These are phyloP conservation scores for Trididemnum nubilum DNA, from an alignment of 23 tunicate species.

Conservation along the genomic window DNA sequence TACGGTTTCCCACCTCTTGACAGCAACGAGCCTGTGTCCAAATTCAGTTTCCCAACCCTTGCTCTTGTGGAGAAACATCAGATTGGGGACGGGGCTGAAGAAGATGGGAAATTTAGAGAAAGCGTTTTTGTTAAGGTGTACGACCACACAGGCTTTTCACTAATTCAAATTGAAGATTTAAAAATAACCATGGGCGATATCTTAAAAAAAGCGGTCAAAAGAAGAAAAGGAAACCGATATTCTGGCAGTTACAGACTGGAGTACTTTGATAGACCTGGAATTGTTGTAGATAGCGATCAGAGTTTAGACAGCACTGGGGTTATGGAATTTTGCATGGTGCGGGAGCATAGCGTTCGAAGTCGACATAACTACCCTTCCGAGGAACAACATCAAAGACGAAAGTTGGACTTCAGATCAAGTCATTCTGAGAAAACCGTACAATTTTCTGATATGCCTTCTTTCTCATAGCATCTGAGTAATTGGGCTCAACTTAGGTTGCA, in stretches of 20 bases:
- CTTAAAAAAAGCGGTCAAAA: constrained; percentile 57
- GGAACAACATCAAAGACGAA: neutral
- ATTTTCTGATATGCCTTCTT: neutral
- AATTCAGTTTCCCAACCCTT: constrained; percentile 77
- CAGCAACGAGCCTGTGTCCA: constrained; percentile 65
- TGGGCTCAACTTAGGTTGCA: no score
- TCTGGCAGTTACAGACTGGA: constrained; percentile 67
- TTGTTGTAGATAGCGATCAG: constrained; percentile 65
- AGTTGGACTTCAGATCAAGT: neutral
- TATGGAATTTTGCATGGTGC: constrained; percentile 85
- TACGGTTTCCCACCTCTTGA: constrained; percentile 75
- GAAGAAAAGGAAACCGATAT: constrained; percentile 64
- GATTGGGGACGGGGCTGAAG: constrained; percentile 29
- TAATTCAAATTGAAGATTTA: constrained; percentile 73
- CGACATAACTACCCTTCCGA: neutral
- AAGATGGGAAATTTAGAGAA: constrained; percentile 50
- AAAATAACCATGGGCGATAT: constrained; percentile 76
- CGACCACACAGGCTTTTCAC: constrained; percentile 69
- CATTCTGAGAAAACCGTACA: neutral
- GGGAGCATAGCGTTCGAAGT: constrained; percentile 81
- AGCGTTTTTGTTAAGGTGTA: constrained; percentile 76
- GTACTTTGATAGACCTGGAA: constrained; percentile 67
- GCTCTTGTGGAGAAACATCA: constrained; percentile 73
- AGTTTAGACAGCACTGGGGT: constrained; percentile 85
- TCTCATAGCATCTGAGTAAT: no score